Evolutionary conservation across 2,888 invertebrate genomes (phyloP).

Genomic region (Bibio marci): DNA sequence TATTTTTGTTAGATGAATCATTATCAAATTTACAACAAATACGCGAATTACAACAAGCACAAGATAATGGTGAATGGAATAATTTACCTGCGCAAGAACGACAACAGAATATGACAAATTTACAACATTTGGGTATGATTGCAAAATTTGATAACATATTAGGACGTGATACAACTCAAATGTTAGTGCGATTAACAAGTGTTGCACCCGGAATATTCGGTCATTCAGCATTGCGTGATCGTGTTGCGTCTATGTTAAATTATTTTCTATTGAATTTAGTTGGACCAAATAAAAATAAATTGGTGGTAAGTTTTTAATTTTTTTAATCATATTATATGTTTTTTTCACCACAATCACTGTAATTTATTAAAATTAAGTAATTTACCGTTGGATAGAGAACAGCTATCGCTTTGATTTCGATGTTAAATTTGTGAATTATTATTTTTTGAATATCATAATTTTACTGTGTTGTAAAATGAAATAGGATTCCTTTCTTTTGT

Average conservation of each 20-base stretch:
- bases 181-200: constrained; percentile 59
- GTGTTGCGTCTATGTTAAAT: constrained; percentile 90
- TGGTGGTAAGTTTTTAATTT: constrained; percentile 42
- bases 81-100: constrained; percentile 50
- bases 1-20: constrained; percentile 86
- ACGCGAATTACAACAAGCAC: constrained; percentile 59
- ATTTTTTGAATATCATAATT: no score
- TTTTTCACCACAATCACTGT: no score
- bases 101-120: constrained; percentile 50
- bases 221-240: constrained; percentile 78
- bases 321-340: neutral
- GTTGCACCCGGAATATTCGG: constrained; percentile 71
- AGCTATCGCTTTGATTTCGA: no score
- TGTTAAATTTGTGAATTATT: no score
- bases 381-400: no score
- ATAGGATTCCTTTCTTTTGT: no score
- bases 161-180: constrained; percentile 73
- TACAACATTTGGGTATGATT: constrained; percentile 63
- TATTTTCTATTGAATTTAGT: constrained; percentile 81
- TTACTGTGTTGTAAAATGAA: no score
- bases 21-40: constrained; percentile 77
- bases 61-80: constrained; percentile 57
- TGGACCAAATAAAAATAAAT: constrained; percentile 79
- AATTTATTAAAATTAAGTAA: no score
- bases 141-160: constrained; percentile 87